Conservation (phyloP, 2,113 vertebrate species). For the Alces alces region DNA sequence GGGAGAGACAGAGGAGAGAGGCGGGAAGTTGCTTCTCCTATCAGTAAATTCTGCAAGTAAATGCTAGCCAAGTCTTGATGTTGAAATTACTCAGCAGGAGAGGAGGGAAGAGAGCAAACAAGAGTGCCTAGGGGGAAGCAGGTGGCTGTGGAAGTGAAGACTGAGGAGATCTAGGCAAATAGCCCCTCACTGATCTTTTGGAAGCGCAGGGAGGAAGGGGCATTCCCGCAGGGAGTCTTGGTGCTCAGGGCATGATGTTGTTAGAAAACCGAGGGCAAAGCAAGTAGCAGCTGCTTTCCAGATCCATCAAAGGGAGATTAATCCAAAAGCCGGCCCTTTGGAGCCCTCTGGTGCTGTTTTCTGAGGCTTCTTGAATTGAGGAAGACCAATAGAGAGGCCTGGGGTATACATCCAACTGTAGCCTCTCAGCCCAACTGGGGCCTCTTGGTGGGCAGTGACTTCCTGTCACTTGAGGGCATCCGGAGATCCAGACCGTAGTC, state of each 20-base stretch:
- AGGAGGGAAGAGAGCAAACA: neutral
- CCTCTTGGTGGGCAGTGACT: neutral
- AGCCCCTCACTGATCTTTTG: neutral
- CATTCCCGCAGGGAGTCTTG: neutral
- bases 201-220: neutral
- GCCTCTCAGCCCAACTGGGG: no score
- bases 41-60: neutral
- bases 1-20: neutral
- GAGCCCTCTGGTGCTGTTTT: neutral
- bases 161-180: neutral
- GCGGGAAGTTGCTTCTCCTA: neutral
- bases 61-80: neutral
- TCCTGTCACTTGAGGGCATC: neutral
- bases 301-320: neutral
- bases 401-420: fast-evolving
- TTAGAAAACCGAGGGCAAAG: neutral
- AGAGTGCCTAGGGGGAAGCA: neutral
- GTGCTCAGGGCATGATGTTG: neutral
- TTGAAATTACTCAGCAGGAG: conserved; percentile 26
- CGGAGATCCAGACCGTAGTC: neutral
- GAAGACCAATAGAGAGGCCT: neutral
- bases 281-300: neutral
- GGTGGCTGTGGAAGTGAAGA: neutral
- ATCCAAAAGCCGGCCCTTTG: neutral
- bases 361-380: neutral